These are phyloP conservation scores for Conopomorpha cramerella DNA, from an alignment of 1,140 invertebrate species.

Conservation along the genomic window DNA sequence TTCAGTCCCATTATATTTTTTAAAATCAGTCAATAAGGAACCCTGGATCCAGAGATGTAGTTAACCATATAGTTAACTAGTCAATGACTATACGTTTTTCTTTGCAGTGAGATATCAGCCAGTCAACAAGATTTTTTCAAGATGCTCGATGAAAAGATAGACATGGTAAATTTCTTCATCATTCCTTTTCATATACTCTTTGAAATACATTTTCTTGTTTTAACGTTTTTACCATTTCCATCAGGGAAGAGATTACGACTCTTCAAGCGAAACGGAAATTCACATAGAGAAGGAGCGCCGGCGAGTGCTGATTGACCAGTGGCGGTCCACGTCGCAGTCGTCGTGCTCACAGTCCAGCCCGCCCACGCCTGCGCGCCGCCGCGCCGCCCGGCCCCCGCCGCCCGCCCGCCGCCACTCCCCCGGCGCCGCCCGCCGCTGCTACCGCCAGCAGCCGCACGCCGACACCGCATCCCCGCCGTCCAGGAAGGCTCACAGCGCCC, in stretches of 20 bases:
- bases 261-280: conserved; percentile 67
- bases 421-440: conserved; percentile 24
- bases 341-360: conserved; percentile 20
- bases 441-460: conserved; percentile 31
- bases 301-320: conserved; percentile 63
- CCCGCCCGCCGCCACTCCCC: conserved; percentile 34
- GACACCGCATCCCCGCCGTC: conserved; percentile 42
- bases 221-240: no score
- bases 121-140: conserved; percentile 90
- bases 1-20: no score
- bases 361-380: conserved; percentile 6
- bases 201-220: no score
- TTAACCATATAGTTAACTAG: no score
- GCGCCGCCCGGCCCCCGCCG: conserved; percentile 27
- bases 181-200: no score
- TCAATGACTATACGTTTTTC: no score
- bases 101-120: conserved; percentile 80
- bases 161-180: no score
- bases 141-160: conserved; percentile 89
- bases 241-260: conserved; percentile 78
- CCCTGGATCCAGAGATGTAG: no score
- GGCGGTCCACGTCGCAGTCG: conserved; percentile 65
- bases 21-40: no score
- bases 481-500: conserved; percentile 35
- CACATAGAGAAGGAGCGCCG: conserved; percentile 63